Evolutionary conservation across 2,888 invertebrate genomes (phyloP), one percentile per base, ranked within the genome.

Genomic region (Eupsilia transversa): DNA sequence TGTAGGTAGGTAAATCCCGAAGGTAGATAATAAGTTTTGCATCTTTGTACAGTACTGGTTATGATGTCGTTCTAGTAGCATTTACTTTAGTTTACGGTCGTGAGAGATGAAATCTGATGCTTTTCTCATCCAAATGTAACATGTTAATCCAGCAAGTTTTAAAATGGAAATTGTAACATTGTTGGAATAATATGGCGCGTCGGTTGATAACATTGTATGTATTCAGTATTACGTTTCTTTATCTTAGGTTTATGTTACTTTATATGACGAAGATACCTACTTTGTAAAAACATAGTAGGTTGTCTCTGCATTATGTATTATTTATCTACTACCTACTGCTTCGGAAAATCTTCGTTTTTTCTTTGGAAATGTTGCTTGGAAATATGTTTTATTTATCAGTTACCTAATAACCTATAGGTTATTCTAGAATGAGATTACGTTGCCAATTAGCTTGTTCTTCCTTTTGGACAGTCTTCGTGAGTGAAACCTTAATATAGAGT

Each of bases 191-290:
- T 27, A 46, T 30, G 64, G 59, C 20, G 60, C 49, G 27, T 72
- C 41, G 1, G 68, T 66, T 59, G 81, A 79, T 83, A 74, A 74
- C 52, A 68, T 68, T 68, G 56, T 65, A 79, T 57, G 30, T 43
- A 17, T 71, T 49, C 33, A 57, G 73, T 79, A 68, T 56, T 63
- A 54, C 54, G 64, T 72, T 80, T 72, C 49, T 70, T 77, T 70
- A 84, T 76, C 64, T 68, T 57, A 23, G 57, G 23, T 67, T 73
- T 70, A 69, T 66, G 63, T 72, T 64, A 63, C 68, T 49, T 67
- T 63, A 46, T 46, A 46, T 9, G 38, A 35, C 52, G 35, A 56
- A 79, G 12, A 76, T 71, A 38, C 10, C 0, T 70, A 70, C 33
- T 49, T 54, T 43, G 23, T 43, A 27, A 43, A 33, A 49, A 17